These are phyloP conservation scores for Atractosteus spatula DNA, from an alignment of 2,113 vertebrate species.

Conservation along the genomic window DNA sequence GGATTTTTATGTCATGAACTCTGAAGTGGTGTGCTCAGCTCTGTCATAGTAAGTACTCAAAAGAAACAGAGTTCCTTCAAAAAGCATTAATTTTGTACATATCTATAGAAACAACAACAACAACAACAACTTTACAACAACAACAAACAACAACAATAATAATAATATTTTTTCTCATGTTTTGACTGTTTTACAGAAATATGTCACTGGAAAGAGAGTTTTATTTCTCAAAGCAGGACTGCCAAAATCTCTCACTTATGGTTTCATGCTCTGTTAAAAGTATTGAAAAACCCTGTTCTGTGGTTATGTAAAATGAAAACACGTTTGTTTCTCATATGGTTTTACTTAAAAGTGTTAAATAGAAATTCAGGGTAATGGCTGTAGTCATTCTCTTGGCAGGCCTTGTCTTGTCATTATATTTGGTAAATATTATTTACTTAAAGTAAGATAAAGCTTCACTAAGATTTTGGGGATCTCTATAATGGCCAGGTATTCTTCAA, in stretches of 20 bases:
- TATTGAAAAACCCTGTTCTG: neutral
- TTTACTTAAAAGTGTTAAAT: slow-evolving; percentile 3
- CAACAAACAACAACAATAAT: too few species aligned
- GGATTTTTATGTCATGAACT: too few species aligned
- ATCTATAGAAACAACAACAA: too few species aligned
- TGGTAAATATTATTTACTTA: neutral
- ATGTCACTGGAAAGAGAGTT: neutral
- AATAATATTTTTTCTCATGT: too few species aligned
- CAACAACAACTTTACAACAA: too few species aligned
- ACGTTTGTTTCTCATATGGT: slow-evolving; percentile 1
- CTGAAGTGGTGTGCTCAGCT: too few species aligned
- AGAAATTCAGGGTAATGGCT: neutral
- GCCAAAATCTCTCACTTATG: neutral
- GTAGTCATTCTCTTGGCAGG: neutral
- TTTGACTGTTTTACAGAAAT: neutral
- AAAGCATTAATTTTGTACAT: too few species aligned
- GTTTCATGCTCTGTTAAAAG: slow-evolving; percentile 3
- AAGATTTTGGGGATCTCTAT: neutral
- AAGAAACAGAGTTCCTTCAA: too few species aligned
- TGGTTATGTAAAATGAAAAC: neutral
- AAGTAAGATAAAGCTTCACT: neutral
- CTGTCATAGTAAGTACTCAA: too few species aligned
- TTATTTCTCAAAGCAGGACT: neutral
- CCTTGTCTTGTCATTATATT: neutral
- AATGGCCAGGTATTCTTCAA: neutral